Evolutionary conservation across 2,113 vertebrate genomes (phyloP).

Genomic region (Phaethon lepturus): DNA sequence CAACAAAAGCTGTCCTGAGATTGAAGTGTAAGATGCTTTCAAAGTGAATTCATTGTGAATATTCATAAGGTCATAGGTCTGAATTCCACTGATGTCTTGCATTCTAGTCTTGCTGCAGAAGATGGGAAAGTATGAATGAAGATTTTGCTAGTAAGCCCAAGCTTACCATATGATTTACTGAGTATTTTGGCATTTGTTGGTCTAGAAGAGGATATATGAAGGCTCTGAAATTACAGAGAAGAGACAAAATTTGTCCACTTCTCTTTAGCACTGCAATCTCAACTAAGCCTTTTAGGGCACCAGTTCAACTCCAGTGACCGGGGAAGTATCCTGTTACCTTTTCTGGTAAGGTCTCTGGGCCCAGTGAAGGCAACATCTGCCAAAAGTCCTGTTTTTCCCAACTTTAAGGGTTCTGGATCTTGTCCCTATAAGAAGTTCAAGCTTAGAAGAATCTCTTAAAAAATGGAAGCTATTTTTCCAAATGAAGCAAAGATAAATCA

Average conservation of each 20-base stretch:
- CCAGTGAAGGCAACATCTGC: background rate
- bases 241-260: background rate
- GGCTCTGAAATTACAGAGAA: background rate
- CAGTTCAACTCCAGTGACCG: background rate
- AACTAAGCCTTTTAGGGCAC: background rate
- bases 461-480: background rate
- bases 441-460: background rate
- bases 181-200: background rate
- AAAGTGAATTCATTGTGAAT: constrained; percentile 34
- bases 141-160: background rate
- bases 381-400: background rate
- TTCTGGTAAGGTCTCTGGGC: background rate
- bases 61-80: constrained; percentile 48
- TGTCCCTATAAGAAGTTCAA: background rate
- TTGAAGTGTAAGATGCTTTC: constrained; percentile 30
- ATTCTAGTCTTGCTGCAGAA: constrained; percentile 54
- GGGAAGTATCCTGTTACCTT: background rate
- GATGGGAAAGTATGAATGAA: constrained; percentile 57
- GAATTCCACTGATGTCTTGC: constrained; percentile 59
- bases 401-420: background rate
- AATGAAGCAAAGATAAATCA: background rate
- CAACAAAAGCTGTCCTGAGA: constrained; percentile 46
- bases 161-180: background rate
- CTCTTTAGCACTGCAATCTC: background rate
- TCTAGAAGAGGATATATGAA: background rate